Evolutionary conservation across 2,888 invertebrate genomes (phyloP).

Genomic region (Harmothoe impar): DNA sequence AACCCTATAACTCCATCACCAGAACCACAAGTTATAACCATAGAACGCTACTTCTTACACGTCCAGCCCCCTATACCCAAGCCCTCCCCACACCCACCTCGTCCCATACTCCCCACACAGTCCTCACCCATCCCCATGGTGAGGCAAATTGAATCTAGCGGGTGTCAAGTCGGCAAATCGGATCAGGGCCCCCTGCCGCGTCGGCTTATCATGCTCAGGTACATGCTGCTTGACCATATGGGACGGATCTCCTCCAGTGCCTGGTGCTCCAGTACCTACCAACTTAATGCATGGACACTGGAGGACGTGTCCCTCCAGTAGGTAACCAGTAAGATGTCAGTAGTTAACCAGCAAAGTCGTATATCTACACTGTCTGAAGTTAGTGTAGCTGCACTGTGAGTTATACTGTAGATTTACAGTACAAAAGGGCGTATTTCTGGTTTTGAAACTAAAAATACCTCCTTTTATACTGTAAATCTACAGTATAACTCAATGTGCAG

Average conservation of each 20-base stretch:
- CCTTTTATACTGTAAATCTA: too few species aligned
- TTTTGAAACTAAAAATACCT: too few species aligned
- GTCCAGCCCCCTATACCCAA: neutral
- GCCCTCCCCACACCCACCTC: neutral
- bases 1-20: too few species aligned
- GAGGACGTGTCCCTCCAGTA: neutral
- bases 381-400: too few species aligned
- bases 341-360: too few species aligned
- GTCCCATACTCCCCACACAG: neutral
- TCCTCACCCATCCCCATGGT: neutral
- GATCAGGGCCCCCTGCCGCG: constrained; percentile 26
- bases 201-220: constrained; percentile 31
- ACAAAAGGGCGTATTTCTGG: too few species aligned
- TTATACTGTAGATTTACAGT: too few species aligned
- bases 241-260: neutral
- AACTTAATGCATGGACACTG: neutral
- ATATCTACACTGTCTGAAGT: too few species aligned
- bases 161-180: constrained; percentile 54
- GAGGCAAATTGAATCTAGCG: constrained; percentile 52
- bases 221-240: constrained; percentile 56
- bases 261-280: neutral
- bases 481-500: too few species aligned
- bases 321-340: too few species aligned
- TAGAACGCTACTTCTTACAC: too few species aligned
- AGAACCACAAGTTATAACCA: too few species aligned